Evolutionary conservation across 2,888 invertebrate genomes (phyloP).

Genomic region (Sympetrum striolatum): DNA sequence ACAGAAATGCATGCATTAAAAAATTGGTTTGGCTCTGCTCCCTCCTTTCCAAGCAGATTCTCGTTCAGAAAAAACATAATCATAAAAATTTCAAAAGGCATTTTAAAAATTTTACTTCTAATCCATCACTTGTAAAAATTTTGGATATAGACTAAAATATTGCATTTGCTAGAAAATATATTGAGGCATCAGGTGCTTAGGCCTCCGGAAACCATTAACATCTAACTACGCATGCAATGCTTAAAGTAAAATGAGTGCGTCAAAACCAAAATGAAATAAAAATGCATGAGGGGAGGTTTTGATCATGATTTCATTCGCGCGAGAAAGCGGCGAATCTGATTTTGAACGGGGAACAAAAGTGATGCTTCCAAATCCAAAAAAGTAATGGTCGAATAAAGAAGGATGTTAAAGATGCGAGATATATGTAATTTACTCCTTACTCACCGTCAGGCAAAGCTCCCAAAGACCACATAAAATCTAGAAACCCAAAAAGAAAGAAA

Average conservation of each 20-base stretch:
- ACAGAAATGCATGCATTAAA: too few species aligned
- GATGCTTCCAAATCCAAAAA: not conserved
- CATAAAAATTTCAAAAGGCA: not conserved
- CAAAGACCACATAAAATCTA: conserved; percentile 99
- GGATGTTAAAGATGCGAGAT: not conserved
- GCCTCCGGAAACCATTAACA: too few species aligned
- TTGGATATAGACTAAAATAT: too few species aligned
- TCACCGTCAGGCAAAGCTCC: conserved; percentile 97
- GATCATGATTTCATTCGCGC: not conserved
- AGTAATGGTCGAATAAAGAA: not conserved
- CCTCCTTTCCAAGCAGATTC: not conserved
- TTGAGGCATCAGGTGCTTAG: too few species aligned
- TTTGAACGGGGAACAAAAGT: not conserved
- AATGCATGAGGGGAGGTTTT: not conserved
- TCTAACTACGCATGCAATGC: not conserved
- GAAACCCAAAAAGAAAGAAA: conserved; percentile 59
- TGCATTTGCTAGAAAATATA: too few species aligned
- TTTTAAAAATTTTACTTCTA: not conserved
- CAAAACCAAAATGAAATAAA: not conserved
- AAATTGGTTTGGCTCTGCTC: not conserved
- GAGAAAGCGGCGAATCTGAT: not conserved
- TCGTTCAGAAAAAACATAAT: not conserved
- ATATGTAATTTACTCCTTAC: conserved; percentile 58
- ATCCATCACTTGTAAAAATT: too few species aligned
- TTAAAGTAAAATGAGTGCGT: not conserved